These are phyloP conservation scores for Diachrysia chrysitis DNA, from an alignment of 2,888 invertebrate genomes.

Conservation along the genomic window DNA sequence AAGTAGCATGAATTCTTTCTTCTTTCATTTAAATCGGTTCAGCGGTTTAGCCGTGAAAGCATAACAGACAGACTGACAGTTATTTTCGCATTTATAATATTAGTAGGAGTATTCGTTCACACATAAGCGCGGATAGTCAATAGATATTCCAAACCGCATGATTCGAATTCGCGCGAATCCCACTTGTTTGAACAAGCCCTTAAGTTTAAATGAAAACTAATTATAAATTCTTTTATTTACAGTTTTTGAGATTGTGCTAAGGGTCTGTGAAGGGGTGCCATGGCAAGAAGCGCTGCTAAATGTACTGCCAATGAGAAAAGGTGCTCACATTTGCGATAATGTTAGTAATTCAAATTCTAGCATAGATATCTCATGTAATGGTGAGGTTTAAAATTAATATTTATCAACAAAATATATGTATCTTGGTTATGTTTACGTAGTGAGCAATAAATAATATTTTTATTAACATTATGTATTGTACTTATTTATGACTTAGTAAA, in stretches of 20 bases:
- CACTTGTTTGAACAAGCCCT: too few relatives aligned
- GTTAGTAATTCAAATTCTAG: slow-evolving; percentile 69
- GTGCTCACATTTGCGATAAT: slow-evolving; percentile 87
- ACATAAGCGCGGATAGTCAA: too few relatives aligned
- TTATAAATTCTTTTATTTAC: slow-evolving; percentile 67
- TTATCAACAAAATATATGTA: slow-evolving; percentile 25
- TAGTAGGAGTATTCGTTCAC: too few relatives aligned
- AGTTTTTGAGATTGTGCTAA: slow-evolving; percentile 95
- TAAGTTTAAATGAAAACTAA: not conserved
- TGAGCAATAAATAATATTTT: slow-evolving; percentile 37
- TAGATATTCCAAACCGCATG: too few relatives aligned
- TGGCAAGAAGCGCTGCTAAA: slow-evolving; percentile 95
- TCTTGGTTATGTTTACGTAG: slow-evolving; percentile 40
- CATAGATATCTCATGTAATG: slow-evolving; percentile 69
- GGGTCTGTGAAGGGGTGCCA: slow-evolving; percentile 92
- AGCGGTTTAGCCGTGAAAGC: too few relatives aligned
- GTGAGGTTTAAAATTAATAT: slow-evolving; percentile 60
- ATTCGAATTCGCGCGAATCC: too few relatives aligned
- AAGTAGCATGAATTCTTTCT: too few relatives aligned
- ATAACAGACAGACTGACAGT: too few relatives aligned
- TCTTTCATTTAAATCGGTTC: too few relatives aligned
- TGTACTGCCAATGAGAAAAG: slow-evolving; percentile 94
- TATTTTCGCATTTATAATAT: too few relatives aligned
- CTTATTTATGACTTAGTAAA: slow-evolving; percentile 22
- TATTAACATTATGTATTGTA: not conserved